A percentile compares a stretch with the other conserved stretches of the same genome.
phyloP scores from a whole-genome alignment of 2,797 vertebrate genomes.

The Hybognathus amarus region DNA sequence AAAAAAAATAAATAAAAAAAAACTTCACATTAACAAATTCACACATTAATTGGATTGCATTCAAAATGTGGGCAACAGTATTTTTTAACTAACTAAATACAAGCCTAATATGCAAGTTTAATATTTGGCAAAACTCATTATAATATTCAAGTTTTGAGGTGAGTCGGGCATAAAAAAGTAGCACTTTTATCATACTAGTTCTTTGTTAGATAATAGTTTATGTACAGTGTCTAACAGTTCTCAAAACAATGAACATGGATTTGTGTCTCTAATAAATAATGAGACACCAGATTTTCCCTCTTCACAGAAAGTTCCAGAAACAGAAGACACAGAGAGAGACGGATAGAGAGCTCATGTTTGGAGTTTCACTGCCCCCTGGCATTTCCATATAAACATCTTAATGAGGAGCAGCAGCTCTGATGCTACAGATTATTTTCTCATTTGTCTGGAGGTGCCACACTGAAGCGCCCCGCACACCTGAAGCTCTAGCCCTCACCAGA shows the following conservation, averaged over 20 bases:
- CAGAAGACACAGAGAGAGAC: not conserved
- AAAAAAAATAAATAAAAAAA: too few species aligned
- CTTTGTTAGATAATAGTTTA: not conserved
- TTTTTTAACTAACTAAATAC: too few species aligned
- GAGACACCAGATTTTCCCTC: not conserved
- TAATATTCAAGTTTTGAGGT: not conserved
- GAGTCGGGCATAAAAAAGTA: too few species aligned
- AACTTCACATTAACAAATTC: too few species aligned
- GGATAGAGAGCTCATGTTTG: slow-evolving; percentile 7
- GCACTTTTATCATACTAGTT: too few species aligned
- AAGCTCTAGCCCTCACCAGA: slow-evolving; percentile 31
- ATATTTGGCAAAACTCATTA: not conserved
- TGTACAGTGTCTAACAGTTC: not conserved
- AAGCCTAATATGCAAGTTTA: not conserved
- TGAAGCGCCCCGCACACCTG: slow-evolving; percentile 48
- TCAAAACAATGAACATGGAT: not conserved
- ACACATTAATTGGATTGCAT: too few species aligned
- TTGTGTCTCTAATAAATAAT: not conserved
- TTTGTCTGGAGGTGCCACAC: slow-evolving; percentile 57
- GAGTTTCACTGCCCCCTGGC: slow-evolving; percentile 39
- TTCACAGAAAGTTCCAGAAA: slow-evolving; percentile 19
- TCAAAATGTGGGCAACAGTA: too few species aligned
- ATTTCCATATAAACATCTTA: slow-evolving; percentile 61
- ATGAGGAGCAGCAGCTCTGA: slow-evolving; percentile 53
- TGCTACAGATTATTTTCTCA: slow-evolving; percentile 65